phyloP scores from a whole-genome alignment of 2,888 invertebrate species.

The Noctua janthina region DNA sequence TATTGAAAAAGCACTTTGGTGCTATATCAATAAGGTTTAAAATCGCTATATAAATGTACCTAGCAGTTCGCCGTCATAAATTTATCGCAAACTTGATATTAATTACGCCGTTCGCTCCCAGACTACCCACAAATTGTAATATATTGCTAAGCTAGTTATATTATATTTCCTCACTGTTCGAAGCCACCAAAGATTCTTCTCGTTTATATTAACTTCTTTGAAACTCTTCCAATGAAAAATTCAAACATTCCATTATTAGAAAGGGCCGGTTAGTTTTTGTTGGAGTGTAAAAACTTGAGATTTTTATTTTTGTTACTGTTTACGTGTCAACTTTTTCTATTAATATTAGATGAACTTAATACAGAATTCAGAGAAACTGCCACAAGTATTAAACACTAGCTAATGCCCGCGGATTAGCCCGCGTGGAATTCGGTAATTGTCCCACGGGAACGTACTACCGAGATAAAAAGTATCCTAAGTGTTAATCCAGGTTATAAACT shows the following conservation, averaged over 20 bases:
- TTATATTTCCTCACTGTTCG: conserved; percentile 56
- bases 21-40: conserved; percentile 68
- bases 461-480: too few species aligned
- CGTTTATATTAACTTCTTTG: conserved; percentile 56
- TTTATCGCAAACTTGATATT: conserved; percentile 87
- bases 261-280: conserved; percentile 37
- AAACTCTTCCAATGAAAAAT: conserved; percentile 41
- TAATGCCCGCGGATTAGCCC: too few species aligned
- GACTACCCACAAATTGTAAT: conserved; percentile 83
- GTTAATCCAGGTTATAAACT: too few species aligned
- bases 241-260: conserved; percentile 29
- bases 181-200: conserved; percentile 51
- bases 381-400: neutral
- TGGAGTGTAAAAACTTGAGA: conserved; percentile 22
- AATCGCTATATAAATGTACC: conserved; percentile 56
- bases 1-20: conserved; percentile 45
- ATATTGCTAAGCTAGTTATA: conserved; percentile 75
- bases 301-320: conserved; percentile 21
- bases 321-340: conserved; percentile 58
- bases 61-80: conserved; percentile 73
- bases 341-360: conserved; percentile 53
- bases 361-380: neutral
- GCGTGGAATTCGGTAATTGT: too few species aligned
- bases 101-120: conserved; percentile 81
- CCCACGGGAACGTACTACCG: too few species aligned